A percentile compares a stretch with the other conserved stretches of the same genome.
phyloP scores from a whole-genome alignment of 2,797 vertebrate species.

The Rhyacichthys aspro region DNA sequence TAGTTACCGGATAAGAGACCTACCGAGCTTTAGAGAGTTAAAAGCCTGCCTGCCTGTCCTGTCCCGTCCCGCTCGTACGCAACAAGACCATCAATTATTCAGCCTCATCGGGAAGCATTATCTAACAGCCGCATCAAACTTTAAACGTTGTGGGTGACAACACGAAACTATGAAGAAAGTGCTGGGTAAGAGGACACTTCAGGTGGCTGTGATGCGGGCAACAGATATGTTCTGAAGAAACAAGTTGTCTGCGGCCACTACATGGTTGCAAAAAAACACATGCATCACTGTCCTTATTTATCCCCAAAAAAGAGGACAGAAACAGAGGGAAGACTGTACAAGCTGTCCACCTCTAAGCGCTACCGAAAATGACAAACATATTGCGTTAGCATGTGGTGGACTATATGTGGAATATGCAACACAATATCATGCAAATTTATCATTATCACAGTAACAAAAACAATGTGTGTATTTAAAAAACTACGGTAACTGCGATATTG shows the following conservation, averaged over 20 bases:
- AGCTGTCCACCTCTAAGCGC: background rate
- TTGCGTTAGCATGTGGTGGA: slow-evolving; percentile 5
- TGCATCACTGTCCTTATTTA: background rate
- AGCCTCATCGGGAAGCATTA: slow-evolving; percentile 79
- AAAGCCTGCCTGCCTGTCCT: slow-evolving; percentile 75
- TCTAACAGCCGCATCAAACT: slow-evolving; percentile 81
- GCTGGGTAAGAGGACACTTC: slow-evolving; percentile 64
- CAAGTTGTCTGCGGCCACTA: slow-evolving; percentile 8
- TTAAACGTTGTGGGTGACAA: slow-evolving; percentile 78
- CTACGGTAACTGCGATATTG: too few relatives aligned
- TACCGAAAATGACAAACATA: background rate
- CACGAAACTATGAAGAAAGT: slow-evolving; percentile 66
- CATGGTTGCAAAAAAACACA: slow-evolving; percentile 29
- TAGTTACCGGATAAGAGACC: slow-evolving; percentile 80
- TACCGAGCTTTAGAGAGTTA: slow-evolving; percentile 72
- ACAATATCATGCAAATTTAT: background rate
- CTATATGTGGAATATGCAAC: background rate
- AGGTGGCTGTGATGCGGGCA: slow-evolving; percentile 58
- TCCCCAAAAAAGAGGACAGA: background rate
- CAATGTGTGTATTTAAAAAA: too few relatives aligned
- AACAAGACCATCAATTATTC: slow-evolving; percentile 83
- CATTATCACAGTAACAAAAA: background rate
- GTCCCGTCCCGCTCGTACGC: slow-evolving; percentile 74
- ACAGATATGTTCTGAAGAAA: slow-evolving; percentile 45
- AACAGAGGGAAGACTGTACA: background rate